A percentile compares a stretch with the other conserved stretches of the same genome.
These are phyloP conservation scores for Parotocinclus haroldoi DNA, from an alignment of 2,797 vertebrate genomes.

Conservation along the genomic window DNA sequence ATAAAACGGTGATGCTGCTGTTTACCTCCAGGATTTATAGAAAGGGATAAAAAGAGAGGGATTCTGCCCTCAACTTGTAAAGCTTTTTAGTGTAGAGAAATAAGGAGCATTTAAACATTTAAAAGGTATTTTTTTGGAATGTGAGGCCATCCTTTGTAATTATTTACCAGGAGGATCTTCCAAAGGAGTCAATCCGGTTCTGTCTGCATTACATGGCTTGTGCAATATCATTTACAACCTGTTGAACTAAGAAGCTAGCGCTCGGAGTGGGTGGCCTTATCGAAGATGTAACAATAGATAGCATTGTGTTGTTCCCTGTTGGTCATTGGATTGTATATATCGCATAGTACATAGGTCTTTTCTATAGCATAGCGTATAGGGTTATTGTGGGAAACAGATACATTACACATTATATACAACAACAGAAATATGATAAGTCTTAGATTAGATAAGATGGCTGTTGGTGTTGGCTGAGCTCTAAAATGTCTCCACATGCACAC, in stretches of 20 bases:
- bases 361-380: conserved; percentile 1
- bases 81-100: not conserved
- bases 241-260: too few relatives aligned
- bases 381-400: not conserved
- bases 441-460: conserved; percentile 15
- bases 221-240: too few relatives aligned
- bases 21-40: conserved; percentile 8
- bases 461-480: conserved; percentile 9
- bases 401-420: not conserved
- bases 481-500: conserved; percentile 8
- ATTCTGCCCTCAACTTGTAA: not conserved
- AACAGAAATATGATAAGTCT: not conserved
- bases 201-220: too few relatives aligned
- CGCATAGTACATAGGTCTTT: conserved; percentile 6
- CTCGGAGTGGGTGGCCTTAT: too few relatives aligned
- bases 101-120: not conserved
- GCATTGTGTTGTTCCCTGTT: not conserved
- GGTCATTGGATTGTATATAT: not conserved
- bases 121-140: not conserved
- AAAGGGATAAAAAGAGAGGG: not conserved
- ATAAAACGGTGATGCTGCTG: not conserved
- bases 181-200: too few relatives aligned
- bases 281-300: not conserved
- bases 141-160: conserved; percentile 17
- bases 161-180: conserved; percentile 11